Evolutionary conservation across 2,113 vertebrate genomes (phyloP).

Genomic region (Morone chrysops): DNA sequence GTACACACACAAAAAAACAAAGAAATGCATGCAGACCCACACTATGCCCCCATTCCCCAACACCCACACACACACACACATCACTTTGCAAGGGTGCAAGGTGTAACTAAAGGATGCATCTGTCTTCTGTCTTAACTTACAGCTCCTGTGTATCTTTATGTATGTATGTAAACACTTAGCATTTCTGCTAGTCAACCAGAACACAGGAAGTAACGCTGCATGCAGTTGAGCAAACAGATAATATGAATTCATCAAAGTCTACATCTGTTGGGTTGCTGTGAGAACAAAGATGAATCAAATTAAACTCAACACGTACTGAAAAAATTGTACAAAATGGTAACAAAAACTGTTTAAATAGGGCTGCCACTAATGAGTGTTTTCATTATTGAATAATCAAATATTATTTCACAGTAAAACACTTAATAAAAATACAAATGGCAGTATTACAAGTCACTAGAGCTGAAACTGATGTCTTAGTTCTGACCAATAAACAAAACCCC

Average conservation of each 20-base stretch:
- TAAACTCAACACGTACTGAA: background rate
- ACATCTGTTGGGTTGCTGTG: slow-evolving; percentile 11
- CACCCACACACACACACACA: background rate
- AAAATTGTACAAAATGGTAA: background rate
- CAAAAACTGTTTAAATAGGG: background rate
- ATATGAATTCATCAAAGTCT: slow-evolving; percentile 8
- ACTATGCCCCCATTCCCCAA: slow-evolving; percentile 8
- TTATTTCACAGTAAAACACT: background rate
- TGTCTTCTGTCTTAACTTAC: slow-evolving; percentile 11
- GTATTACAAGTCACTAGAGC: background rate
- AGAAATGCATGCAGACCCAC: slow-evolving; percentile 35
- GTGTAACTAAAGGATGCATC: slow-evolving; percentile 11
- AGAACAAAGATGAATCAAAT: slow-evolving; percentile 33
- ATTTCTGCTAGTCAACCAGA: slow-evolving; percentile 6
- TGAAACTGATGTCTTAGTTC: background rate
- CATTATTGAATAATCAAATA: slow-evolving; percentile 2
- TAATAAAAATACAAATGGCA: background rate
- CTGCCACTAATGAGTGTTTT: background rate
- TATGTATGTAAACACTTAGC: slow-evolving; percentile 4
- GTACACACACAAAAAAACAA: slow-evolving; percentile 28
- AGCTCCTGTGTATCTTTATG: background rate
- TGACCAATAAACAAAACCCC: background rate
- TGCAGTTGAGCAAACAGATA: slow-evolving; percentile 9
- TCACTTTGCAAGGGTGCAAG: slow-evolving; percentile 1
- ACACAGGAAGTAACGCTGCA: slow-evolving; percentile 13